These are phyloP conservation scores for Gonatopus flavifemur DNA, from an alignment of 1,140 invertebrate genomes.

Conservation along the genomic window DNA sequence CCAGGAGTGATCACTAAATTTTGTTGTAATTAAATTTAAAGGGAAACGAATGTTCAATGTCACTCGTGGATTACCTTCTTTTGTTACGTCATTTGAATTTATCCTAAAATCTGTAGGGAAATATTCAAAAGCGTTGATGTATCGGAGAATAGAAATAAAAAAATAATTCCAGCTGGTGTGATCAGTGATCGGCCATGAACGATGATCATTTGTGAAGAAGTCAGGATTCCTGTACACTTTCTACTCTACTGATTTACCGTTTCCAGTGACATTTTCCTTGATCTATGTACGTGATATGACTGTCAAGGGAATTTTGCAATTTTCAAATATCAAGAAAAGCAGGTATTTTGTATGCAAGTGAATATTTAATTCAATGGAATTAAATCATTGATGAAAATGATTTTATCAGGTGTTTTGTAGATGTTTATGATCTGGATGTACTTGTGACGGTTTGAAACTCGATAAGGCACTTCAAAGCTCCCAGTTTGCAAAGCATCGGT, in stretches of 20 bases:
- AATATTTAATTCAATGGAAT: background rate
- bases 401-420: too few species aligned
- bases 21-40: background rate
- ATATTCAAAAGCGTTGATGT: too few species aligned
- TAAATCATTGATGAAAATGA: background rate
- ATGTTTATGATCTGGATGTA: too few species aligned
- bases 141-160: background rate
- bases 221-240: background rate
- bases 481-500: too few species aligned
- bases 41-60: background rate
- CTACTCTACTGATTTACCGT: too few species aligned
- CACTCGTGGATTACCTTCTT: too few species aligned
- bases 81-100: too few species aligned
- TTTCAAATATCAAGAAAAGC: background rate
- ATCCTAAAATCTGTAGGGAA: too few species aligned
- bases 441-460: too few species aligned
- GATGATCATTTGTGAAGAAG: background rate
- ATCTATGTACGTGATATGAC: too few species aligned
- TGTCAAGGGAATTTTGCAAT: background rate
- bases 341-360: background rate
- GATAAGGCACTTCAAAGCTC: too few species aligned
- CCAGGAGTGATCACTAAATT: background rate
- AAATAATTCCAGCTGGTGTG: background rate
- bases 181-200: conserved; percentile 1
- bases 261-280: too few species aligned